phyloP scores from a whole-genome alignment of 2,113 vertebrate genomes.

The Isurus oxyrinchus region DNA sequence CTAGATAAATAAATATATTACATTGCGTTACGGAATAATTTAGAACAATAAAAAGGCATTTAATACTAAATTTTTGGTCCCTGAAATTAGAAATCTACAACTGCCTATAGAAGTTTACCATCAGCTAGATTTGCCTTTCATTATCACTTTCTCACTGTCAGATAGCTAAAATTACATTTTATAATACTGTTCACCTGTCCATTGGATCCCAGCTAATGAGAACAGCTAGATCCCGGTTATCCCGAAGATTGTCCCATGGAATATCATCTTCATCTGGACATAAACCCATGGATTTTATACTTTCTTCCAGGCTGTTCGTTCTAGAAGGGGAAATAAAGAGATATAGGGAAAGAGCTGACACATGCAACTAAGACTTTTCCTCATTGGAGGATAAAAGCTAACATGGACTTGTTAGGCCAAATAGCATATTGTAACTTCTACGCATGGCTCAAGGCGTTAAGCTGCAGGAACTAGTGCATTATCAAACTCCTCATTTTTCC shows the following conservation, averaged over 20 bases:
- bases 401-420: neutral
- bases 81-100: neutral
- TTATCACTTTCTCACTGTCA: neutral
- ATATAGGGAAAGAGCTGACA: neutral
- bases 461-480: neutral
- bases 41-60: neutral
- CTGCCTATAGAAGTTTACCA: neutral
- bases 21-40: neutral
- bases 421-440: neutral
- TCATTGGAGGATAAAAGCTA: neutral
- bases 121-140: neutral
- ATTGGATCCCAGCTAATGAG: constrained; percentile 89
- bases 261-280: constrained; percentile 92
- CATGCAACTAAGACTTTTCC: neutral
- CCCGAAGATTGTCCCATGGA: constrained; percentile 83
- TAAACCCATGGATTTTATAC: constrained; percentile 87
- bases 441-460: neutral
- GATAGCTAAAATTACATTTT: neutral
- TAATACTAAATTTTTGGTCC: neutral
- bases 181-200: constrained; percentile 59
- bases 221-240: constrained; percentile 91
- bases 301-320: constrained; percentile 85
- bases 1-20: neutral
- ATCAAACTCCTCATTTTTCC: neutral
- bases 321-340: constrained; percentile 50